Percentiles rank a stretch among this genome's conserved stretches.
Conservation (phyloP, 2,797 vertebrate species). For the Diglossa cyanea region DNA sequence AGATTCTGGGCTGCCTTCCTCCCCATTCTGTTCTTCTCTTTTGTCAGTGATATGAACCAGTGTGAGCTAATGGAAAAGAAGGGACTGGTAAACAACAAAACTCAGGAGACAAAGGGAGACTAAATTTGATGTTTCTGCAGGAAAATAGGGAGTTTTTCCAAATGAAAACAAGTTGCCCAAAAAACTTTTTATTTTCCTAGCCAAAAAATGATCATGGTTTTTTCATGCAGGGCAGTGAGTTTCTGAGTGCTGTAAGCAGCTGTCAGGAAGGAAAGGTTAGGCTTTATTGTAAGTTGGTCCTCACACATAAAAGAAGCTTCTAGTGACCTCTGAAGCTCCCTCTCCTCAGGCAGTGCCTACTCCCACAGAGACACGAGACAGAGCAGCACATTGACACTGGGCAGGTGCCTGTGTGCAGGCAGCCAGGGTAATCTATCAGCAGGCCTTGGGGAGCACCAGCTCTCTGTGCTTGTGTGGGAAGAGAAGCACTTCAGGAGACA, state of each 20-base stretch:
- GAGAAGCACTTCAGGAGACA: neutral
- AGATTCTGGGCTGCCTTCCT: neutral
- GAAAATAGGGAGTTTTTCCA: neutral
- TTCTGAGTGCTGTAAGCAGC: neutral
- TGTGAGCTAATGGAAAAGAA: neutral
- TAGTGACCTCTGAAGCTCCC: neutral
- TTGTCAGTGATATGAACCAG: neutral
- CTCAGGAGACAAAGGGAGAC: neutral
- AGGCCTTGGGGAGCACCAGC: neutral
- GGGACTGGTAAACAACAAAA: neutral
- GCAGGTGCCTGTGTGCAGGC: neutral
- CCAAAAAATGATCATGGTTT: neutral
- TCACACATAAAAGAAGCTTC: neutral
- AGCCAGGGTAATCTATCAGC: neutral
- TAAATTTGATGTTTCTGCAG: neutral
- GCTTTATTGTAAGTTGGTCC: neutral
- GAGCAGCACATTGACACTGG: neutral
- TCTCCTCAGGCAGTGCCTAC: neutral
- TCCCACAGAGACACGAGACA: neutral
- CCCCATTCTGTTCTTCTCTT: neutral
- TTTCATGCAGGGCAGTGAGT: neutral
- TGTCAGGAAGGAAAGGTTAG: neutral
- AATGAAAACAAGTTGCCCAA: neutral
- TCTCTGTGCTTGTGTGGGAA: neutral
- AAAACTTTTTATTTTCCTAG: neutral